These are phyloP conservation scores for Phorcus lineatus DNA, from an alignment of 2,888 invertebrate genomes.

Conservation along the genomic window DNA sequence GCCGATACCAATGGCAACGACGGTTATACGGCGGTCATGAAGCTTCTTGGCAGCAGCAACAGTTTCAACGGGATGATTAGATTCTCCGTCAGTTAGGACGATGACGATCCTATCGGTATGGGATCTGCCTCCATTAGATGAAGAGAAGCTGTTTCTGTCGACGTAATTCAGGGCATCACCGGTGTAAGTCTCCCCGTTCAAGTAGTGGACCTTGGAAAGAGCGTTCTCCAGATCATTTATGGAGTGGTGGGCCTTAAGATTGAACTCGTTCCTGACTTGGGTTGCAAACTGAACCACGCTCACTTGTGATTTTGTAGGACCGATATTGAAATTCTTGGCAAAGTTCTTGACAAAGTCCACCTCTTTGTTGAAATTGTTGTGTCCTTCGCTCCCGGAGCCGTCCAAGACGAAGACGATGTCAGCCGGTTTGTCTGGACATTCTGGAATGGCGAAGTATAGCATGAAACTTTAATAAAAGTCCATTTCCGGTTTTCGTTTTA, in stretches of 20 bases:
- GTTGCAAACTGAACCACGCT: constrained; percentile 51
- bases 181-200: constrained; percentile 49
- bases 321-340: constrained; percentile 41
- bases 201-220: constrained; percentile 43
- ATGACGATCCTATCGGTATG: constrained; percentile 46
- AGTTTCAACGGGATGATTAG: constrained; percentile 36
- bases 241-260: constrained; percentile 48
- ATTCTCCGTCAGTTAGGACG: constrained; percentile 53
- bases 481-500: no score
- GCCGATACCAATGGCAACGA: constrained; percentile 49
- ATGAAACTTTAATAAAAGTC: no score
- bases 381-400: constrained; percentile 46
- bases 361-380: constrained; percentile 47
- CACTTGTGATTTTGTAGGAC: constrained; percentile 43
- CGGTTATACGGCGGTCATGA: constrained; percentile 40
- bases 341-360: constrained; percentile 33
- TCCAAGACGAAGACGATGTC: constrained; percentile 38
- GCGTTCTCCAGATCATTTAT: constrained; percentile 38
- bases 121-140: constrained; percentile 46
- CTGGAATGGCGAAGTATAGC: neutral
- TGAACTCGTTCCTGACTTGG: constrained; percentile 41
- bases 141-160: constrained; percentile 41
- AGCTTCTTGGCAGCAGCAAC: constrained; percentile 37
- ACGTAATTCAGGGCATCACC: constrained; percentile 46
- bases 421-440: neutral